Evolutionary conservation across 2,888 invertebrate genomes (phyloP).

Genomic region (Hydrotaea cyrtoneurina): DNA sequence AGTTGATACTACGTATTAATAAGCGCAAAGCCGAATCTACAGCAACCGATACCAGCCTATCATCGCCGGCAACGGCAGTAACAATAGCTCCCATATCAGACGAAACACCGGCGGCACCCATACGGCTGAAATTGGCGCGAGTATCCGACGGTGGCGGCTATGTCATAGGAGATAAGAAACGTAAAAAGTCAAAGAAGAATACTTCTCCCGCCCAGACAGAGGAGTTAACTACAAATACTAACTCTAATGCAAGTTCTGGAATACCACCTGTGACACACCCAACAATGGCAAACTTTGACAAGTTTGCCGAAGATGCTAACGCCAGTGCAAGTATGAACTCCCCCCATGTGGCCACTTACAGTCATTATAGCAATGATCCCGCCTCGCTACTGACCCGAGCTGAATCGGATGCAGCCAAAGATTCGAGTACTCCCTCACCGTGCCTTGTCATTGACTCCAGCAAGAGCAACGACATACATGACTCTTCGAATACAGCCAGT

Average conservation of each 20-base stretch:
- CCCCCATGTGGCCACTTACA: slow-evolving; percentile 48
- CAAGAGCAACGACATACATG: slow-evolving; percentile 75
- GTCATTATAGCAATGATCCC: slow-evolving; percentile 50
- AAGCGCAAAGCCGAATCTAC: slow-evolving; percentile 78
- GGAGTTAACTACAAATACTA: slow-evolving; percentile 47
- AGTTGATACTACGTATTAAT: slow-evolving; percentile 88
- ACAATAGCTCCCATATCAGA: slow-evolving; percentile 41
- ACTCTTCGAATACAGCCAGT: slow-evolving; percentile 72
- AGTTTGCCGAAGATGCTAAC: slow-evolving; percentile 57
- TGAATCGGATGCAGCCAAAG: slow-evolving; percentile 71
- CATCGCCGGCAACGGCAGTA: slow-evolving; percentile 37
- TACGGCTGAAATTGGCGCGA: slow-evolving; percentile 91
- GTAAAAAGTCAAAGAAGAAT: slow-evolving; percentile 67
- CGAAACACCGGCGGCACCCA: slow-evolving; percentile 84
- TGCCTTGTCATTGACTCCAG: slow-evolving; percentile 76
- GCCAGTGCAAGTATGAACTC: slow-evolving; percentile 45
- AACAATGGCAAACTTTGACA: slow-evolving; percentile 39
- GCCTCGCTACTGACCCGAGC: slow-evolving; percentile 22
- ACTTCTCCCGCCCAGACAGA: slow-evolving; percentile 49
- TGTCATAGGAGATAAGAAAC: slow-evolving; percentile 76
- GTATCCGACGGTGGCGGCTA: slow-evolving; percentile 88
- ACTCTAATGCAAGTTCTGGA: slow-evolving; percentile 53
- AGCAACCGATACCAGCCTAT: slow-evolving; percentile 75
- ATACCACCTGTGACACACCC: slow-evolving; percentile 56
- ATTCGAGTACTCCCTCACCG: slow-evolving; percentile 75